These are phyloP conservation scores for Chaenogobius annularis DNA, from an alignment of 2,113 vertebrate genomes.

Conservation along the genomic window DNA sequence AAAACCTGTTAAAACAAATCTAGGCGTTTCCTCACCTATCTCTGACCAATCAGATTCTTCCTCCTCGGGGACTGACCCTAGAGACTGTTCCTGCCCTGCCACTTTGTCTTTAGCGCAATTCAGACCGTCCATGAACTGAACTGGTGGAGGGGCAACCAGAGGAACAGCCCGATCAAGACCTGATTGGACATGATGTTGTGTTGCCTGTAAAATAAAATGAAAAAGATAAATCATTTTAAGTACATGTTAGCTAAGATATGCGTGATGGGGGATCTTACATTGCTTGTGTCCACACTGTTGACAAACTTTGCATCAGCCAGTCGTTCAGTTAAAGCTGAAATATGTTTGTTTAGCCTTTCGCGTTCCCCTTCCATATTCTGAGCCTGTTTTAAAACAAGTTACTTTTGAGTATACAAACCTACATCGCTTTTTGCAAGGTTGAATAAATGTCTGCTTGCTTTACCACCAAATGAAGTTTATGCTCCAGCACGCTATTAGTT, in stretches of 20 bases:
- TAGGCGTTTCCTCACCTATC: slow-evolving; percentile 66
- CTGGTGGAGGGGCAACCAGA: slow-evolving; percentile 66
- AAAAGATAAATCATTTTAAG: neutral
- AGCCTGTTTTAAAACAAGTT: slow-evolving; percentile 47
- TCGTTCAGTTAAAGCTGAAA: slow-evolving; percentile 74
- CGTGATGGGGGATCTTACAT: slow-evolving; percentile 64
- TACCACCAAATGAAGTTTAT: slow-evolving; percentile 76
- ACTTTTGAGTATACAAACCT: neutral
- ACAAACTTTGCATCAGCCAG: slow-evolving; percentile 68
- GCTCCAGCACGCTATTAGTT: slow-evolving; percentile 70
- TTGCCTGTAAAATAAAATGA: slow-evolving; percentile 51
- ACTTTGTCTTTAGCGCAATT: slow-evolving; percentile 52
- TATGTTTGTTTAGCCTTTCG: slow-evolving; percentile 69
- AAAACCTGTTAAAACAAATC: slow-evolving; percentile 43
- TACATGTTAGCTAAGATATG: neutral
- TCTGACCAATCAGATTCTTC: slow-evolving; percentile 80
- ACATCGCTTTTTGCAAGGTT: neutral
- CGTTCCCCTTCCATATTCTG: slow-evolving; percentile 74
- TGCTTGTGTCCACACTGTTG: slow-evolving; percentile 69
- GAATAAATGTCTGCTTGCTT: slow-evolving; percentile 24
- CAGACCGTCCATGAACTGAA: slow-evolving; percentile 73
- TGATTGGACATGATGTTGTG: slow-evolving; percentile 56
- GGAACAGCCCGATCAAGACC: slow-evolving; percentile 54
- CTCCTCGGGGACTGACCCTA: slow-evolving; percentile 75
- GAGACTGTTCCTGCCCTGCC: slow-evolving; percentile 57